Percentiles rank a stretch among this genome's conserved stretches.
These are phyloP conservation scores for Cephus cinctus DNA, from an alignment of 1,140 invertebrate species.

Conservation along the genomic window DNA sequence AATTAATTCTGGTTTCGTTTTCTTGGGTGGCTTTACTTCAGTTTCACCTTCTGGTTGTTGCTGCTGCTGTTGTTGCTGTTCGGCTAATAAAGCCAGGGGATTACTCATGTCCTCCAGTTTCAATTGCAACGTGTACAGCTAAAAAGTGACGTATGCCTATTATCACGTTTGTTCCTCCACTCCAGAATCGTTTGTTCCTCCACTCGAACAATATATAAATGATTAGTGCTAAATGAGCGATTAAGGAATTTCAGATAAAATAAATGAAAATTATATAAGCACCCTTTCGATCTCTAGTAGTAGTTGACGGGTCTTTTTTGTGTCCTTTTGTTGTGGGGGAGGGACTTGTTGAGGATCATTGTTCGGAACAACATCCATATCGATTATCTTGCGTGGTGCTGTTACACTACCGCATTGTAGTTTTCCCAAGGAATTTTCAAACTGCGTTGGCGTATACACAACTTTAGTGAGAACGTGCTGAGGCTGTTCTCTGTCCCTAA, in stretches of 20 bases:
- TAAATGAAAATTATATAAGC: conserved; percentile 14
- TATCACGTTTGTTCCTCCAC: too few species aligned
- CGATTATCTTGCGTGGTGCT: conserved; percentile 90
- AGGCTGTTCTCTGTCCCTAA: conserved; percentile 47
- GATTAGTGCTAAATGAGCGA: too few species aligned
- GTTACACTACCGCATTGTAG: conserved; percentile 87
- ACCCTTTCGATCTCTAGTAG: conserved; percentile 79
- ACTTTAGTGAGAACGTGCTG: conserved; percentile 56
- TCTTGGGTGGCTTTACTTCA: conserved; percentile 59
- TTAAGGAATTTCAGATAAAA: conserved; percentile 8
- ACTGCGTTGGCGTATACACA: conserved; percentile 76
- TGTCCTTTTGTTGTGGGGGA: conserved; percentile 53
- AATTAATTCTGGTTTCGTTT: conserved; percentile 61
- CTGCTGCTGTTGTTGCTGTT: conserved; percentile 59
- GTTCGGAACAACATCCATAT: conserved; percentile 76
- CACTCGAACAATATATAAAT: too few species aligned
- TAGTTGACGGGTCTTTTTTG: conserved; percentile 71
- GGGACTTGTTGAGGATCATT: conserved; percentile 53
- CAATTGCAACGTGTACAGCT: conserved; percentile 66
- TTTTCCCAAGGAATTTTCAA: conserved; percentile 90
- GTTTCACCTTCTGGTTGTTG: conserved; percentile 41
- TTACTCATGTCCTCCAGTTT: conserved; percentile 74
- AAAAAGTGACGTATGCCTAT: too few species aligned
- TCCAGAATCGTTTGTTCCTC: too few species aligned
- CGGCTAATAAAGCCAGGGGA: conserved; percentile 63